Conservation (phyloP, 2,113 vertebrate genomes). For the Myiozetetes cayanensis region DNA sequence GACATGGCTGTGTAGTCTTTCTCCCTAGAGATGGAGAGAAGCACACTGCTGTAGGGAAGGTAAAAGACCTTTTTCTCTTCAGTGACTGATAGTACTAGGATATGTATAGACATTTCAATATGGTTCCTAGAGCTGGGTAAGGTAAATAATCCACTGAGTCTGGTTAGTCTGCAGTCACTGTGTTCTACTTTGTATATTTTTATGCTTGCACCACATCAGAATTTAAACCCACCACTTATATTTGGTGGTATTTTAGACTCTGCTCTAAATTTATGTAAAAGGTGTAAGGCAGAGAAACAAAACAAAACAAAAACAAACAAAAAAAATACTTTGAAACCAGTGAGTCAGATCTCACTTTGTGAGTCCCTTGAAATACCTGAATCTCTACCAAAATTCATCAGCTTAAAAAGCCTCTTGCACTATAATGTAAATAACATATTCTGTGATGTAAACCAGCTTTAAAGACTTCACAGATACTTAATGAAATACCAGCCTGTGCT, state of each 20-base stretch:
- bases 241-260: background rate
- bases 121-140: background rate
- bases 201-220: background rate
- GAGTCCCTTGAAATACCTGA: background rate
- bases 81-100: background rate
- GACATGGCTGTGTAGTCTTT: background rate
- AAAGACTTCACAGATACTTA: background rate
- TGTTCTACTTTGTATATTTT: background rate
- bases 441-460: background rate
- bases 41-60: background rate
- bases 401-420: background rate
- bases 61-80: background rate
- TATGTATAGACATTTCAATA: background rate
- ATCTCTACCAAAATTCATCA: background rate
- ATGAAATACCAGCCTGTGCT: background rate
- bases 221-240: background rate
- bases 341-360: background rate
- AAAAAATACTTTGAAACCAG: background rate
- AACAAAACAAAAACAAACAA: background rate
- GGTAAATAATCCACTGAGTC: background rate
- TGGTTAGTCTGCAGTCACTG: background rate
- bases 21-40: background rate
- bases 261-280: background rate
- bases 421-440: background rate
- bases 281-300: background rate